Conservation (phyloP, 2,888 invertebrate genomes). For the Conomelus anceps region DNA sequence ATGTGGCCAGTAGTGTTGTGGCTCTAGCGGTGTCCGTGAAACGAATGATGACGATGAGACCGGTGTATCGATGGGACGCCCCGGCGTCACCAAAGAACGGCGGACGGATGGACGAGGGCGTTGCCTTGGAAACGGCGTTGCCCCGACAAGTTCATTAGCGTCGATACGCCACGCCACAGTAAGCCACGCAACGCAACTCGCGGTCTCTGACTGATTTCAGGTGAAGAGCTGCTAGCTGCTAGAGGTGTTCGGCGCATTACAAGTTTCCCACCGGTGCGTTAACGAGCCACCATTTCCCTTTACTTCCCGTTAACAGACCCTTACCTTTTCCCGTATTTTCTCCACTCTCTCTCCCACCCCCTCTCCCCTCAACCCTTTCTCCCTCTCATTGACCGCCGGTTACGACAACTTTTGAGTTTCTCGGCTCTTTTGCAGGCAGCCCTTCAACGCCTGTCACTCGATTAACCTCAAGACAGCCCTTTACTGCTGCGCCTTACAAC, state of each 20-base stretch:
- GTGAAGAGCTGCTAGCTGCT: neutral
- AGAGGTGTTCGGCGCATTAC: neutral
- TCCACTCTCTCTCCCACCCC: neutral
- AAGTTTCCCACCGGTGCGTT: neutral
- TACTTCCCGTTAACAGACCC: neutral
- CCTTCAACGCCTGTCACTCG: neutral
- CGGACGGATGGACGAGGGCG: neutral
- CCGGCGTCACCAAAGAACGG: neutral
- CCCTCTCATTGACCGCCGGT: neutral
- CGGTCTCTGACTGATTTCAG: neutral
- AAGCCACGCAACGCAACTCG: neutral
- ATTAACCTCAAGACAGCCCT: neutral
- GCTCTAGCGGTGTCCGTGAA: neutral
- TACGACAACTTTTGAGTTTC: neutral
- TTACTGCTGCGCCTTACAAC: neutral
- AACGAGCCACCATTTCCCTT: neutral
- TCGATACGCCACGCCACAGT: neutral
- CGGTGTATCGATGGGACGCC: neutral
- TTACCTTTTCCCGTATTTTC: neutral
- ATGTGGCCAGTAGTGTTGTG: neutral
- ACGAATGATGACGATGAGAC: neutral
- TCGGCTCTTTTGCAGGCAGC: neutral
- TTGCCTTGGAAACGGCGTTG: neutral
- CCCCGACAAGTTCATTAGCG: neutral
- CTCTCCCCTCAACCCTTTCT: neutral